Evolutionary conservation across 2,888 invertebrate genomes (phyloP).

Genomic region (Ischnura elegans): DNA sequence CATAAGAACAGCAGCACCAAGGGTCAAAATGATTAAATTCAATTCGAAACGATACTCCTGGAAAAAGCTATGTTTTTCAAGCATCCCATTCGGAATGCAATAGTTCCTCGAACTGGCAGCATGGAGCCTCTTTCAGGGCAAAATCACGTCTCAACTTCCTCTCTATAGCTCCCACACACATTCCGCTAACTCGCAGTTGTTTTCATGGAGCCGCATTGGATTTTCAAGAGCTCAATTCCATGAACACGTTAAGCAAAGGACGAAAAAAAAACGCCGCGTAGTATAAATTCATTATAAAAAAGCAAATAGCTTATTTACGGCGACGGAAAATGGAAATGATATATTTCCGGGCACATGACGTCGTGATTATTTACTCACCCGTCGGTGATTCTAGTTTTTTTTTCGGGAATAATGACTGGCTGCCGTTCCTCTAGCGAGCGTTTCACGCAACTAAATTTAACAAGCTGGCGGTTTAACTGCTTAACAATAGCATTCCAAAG

Average conservation of each 20-base stretch:
- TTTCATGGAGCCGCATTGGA: too few relatives aligned
- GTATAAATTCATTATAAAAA: not conserved
- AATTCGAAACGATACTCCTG: too few relatives aligned
- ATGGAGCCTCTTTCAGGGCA: not conserved
- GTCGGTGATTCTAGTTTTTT: not conserved
- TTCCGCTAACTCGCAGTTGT: too few relatives aligned
- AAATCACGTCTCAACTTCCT: not conserved
- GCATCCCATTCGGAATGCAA: too few relatives aligned
- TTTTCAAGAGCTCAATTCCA: not conserved
- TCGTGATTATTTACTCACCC: conserved; percentile 42
- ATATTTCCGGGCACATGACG: conserved; percentile 5
- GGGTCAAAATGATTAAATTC: too few relatives aligned
- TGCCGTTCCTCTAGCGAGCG: not conserved
- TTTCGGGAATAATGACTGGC: conserved; percentile 36
- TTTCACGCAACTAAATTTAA: conserved; percentile 40
- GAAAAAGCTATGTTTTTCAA: too few relatives aligned
- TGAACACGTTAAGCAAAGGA: not conserved
- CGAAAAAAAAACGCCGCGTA: not conserved
- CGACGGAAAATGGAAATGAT: not conserved
- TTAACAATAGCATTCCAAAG: not conserved
- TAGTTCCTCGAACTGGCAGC: too few relatives aligned
- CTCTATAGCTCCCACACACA: too few relatives aligned
- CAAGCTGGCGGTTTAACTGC: not conserved
- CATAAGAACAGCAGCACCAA: too few relatives aligned
- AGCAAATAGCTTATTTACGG: not conserved